Evolutionary conservation across 2,113 vertebrate species (phyloP), one percentile per base, ranked within the genome.

Genomic region (Phylloscopus trochilus): DNA sequence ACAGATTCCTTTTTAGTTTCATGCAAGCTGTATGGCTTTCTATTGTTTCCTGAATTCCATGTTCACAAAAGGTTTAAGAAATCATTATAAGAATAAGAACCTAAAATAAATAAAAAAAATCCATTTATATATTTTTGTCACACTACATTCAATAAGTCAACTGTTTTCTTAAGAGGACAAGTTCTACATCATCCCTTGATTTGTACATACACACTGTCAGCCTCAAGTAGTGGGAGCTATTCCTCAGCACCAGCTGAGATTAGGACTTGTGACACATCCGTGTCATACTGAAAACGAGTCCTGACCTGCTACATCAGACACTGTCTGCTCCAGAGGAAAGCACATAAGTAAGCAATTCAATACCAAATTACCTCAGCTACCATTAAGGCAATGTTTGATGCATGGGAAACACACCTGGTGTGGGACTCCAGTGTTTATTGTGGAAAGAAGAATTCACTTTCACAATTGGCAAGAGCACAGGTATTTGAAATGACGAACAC

Each of bases 311-410:
- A 7, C 52, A 37, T 83, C 70, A 85, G 68, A 78, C 39, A 46
- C 63, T 67, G 39, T 49, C 51, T 80, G 47, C 39, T 44, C 46
- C n/a, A 52, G 19, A 86, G 17, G 28, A 92, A 91, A 87, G 33
- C 30, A 31, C 27, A 2, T 20, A 46, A 85, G 53, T n/a, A 85
- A 89, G 88, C 64, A 94, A 39, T 86, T 81, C 75, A 83, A 78
- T 86, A 75, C 39, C 52, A 72, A 51, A 95, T 90, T 83, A 89
- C 49, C 82, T 94, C 90, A 96, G 60, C 68, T 19, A n/a, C 72
- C 72, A 75, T 84, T 83, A 87, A 81, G 31, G 43, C 51, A 28
- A 69, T 76, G 62, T 60, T 24, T 93, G 66, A 93, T 75, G 69
- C 87, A 73, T 47, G 49, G 69, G 69, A 92, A 94, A 78, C 69